These are phyloP conservation scores for Hypanus sabinus DNA, from an alignment of 2,113 vertebrate genomes.

Conservation along the genomic window DNA sequence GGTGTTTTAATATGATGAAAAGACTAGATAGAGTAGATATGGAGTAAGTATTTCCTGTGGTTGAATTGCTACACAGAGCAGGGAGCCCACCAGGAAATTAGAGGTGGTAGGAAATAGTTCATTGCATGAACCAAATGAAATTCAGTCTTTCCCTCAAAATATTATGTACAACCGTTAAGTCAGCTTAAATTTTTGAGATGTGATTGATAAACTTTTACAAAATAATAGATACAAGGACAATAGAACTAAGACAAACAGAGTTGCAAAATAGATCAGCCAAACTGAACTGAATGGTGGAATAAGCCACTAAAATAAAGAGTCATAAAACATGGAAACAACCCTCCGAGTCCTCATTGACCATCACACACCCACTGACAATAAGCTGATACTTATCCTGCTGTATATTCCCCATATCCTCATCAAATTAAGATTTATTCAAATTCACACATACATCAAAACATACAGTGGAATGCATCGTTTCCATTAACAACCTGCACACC, in stretches of 20 bases:
- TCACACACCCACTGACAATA: no score
- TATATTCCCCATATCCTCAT: no score
- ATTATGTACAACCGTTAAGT: no score
- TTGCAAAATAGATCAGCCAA: not conserved
- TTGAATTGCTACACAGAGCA: not conserved
- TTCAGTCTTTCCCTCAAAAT: not conserved
- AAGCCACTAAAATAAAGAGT: no score
- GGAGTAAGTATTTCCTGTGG: not conserved
- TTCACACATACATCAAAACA: no score
- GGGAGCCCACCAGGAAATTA: not conserved
- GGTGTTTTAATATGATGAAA: not conserved
- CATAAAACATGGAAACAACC: no score
- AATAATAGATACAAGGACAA: not conserved
- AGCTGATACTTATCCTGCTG: no score
- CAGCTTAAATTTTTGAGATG: not conserved
- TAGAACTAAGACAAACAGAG: not conserved
- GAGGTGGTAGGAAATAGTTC: not conserved
- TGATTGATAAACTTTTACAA: not conserved
- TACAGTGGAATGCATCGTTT: no score
- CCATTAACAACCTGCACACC: no score
- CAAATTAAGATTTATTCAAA: no score
- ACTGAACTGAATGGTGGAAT: not conserved
- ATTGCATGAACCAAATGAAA: not conserved
- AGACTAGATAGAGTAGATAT: not conserved
- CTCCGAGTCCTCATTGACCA: no score